Evolutionary conservation across 2,888 invertebrate genomes (phyloP), one percentile per base, ranked within the genome.

Genomic region (Oxycera nigricornis): DNA sequence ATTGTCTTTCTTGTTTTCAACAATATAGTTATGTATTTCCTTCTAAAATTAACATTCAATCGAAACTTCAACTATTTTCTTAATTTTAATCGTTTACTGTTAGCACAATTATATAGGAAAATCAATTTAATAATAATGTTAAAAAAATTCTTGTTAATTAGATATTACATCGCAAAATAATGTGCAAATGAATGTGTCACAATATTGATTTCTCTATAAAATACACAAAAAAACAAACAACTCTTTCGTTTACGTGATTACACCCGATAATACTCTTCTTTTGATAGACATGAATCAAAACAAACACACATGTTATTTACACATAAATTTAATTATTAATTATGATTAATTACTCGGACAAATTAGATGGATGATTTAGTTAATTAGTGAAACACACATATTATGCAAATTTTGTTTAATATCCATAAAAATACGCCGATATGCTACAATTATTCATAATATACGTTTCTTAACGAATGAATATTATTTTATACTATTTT

Each of bases 161-260:
- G n/a, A n/a, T n/a, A n/a, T n/a, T 46, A 46, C 14, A 2, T 46
- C 17, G 17, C 14, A 7, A 46, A 46, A 46, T 62, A 35, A 62
- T 67, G 67, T 46, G 65, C 68, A 50, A 68, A 68, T 46, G 30
- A 68, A 1, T 1, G 30, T 52, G 70, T 70, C 70, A 70, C 70
- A 70, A 68, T 50, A 28, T 28, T 17, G 17, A 62, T 35, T n/a
- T 62, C 28, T 28, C n/a, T 59, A 28, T 26, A 55, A 55, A n/a
- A n/a, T n/a, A n/a, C n/a, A n/a, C n/a, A n/a, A n/a, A n/a, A n/a
- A n/a, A n/a, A n/a, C n/a, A n/a, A n/a, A n/a, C n/a, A n/a, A n/a
- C n/a, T n/a, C n/a, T 57, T 61, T 41, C 11, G 39, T 41, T 41
- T 65, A 41, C 11, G 39, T 65, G 24, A 65, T 65, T 30, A 65